Conservation (phyloP, 2,888 invertebrate genomes). For the Troides oblongomaculatus region DNA sequence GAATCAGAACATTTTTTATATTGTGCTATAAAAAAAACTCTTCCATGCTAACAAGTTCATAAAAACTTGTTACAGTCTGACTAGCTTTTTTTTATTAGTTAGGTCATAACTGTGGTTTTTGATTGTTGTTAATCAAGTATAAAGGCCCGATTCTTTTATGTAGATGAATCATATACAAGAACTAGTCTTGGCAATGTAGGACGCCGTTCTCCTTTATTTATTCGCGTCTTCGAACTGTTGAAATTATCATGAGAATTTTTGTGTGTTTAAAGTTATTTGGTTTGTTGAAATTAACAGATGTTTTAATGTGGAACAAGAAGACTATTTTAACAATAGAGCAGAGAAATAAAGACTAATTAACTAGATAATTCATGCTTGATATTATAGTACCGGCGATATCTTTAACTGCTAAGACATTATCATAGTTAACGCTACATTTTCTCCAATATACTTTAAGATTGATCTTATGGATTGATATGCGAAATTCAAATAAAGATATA, state of each 20-base stretch:
- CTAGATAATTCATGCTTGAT: background rate
- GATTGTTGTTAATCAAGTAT: slow-evolving; percentile 18
- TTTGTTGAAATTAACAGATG: background rate
- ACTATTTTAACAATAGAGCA: background rate
- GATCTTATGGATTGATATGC: too few relatives aligned
- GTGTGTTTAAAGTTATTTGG: background rate
- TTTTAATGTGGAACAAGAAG: background rate
- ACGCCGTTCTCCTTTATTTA: slow-evolving; percentile 8
- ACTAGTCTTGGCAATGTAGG: slow-evolving; percentile 21
- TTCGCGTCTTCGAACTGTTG: background rate
- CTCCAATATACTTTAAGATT: background rate
- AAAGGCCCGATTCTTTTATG: slow-evolving; percentile 15
- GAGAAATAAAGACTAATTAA: too few relatives aligned
- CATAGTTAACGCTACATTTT: too few relatives aligned
- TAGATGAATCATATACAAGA: slow-evolving; percentile 19
- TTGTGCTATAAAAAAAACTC: background rate
- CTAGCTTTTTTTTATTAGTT: background rate
- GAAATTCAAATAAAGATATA: too few relatives aligned
- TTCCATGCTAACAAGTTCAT: background rate
- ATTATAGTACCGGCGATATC: background rate
- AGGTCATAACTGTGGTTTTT: slow-evolving; percentile 19
- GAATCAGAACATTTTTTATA: background rate
- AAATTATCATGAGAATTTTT: background rate
- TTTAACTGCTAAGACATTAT: background rate
- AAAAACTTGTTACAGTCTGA: background rate